Base-by-base conservation (phyloP, 2,113 vertebrate species). In the Aix galericulata region DNA sequence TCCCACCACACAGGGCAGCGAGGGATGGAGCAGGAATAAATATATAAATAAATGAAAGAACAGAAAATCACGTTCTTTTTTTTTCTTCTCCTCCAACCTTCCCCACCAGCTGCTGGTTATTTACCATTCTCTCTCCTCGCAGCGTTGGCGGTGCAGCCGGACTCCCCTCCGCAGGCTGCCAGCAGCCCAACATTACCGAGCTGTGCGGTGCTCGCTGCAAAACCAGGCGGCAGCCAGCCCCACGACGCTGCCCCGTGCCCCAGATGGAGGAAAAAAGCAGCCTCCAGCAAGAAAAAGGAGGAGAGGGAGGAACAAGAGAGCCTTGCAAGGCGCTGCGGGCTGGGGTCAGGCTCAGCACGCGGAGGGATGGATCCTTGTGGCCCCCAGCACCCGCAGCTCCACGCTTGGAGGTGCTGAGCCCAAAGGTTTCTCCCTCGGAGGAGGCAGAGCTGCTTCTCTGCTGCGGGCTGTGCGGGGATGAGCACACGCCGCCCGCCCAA, bases 101-200 rank as follows among this genome's bases (percentile, higher is more conserved):
- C 66, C 58, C 90, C 94, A 94, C 64, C 42, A 93, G 66, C 88
- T 92, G 91, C 93, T 95, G 82, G 94, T 91, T 95, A 94, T 95
- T 88, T 94, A 94, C 80, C 64, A 94, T 84, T 94, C 88, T 88
- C 95, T 96, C 78, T 73, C 76, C 90, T 86, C 52, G 72, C 89
- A 95, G 73, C 12, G 74, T 17, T 34, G 25, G 73, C 80, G 76
- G 62, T 78, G 62, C 93, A 78, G 87, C 64, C 5, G 52, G 68
- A 48, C 69, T 68, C 42, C 64, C 67, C 82, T 82, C 88, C 31
- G 27, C 20, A 75, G 87, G 83, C 79, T 95, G 75, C 92, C 94
- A 82, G 91, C 84, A 89, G 87, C 32, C 69, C 55, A 3, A 78
- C 82, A 90, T 95, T 94, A 94, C 78, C 89, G 82, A 87, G 62